Evolutionary conservation across 2,797 vertebrate genomes (phyloP).

Genomic region (Staurois parvus): DNA sequence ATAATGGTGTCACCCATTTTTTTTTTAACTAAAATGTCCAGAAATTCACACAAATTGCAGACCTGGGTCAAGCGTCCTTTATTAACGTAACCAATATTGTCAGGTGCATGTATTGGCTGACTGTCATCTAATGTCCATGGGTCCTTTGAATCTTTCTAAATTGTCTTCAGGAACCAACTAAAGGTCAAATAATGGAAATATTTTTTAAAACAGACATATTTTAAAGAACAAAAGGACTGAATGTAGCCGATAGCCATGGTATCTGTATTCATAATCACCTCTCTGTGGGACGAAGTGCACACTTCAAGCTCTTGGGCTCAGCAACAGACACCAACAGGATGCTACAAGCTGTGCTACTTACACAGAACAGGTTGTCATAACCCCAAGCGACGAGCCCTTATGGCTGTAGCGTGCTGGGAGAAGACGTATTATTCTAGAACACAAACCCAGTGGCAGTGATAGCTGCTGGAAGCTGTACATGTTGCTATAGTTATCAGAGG

Average conservation of each 20-base stretch:
- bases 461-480: slow-evolving; percentile 20
- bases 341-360: slow-evolving; percentile 26
- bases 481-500: slow-evolving; percentile 23
- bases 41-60: no score
- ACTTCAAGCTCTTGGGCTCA: neutral
- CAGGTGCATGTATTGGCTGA: neutral
- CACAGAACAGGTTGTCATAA: slow-evolving; percentile 31
- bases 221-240: neutral
- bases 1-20: no score
- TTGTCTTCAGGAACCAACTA: neutral
- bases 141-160: neutral
- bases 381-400: neutral
- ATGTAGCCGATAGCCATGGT: neutral
- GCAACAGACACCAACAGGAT: slow-evolving; percentile 26
- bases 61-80: no score
- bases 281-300: slow-evolving; percentile 1
- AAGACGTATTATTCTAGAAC: neutral
- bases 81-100: neutral
- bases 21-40: no score
- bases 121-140: neutral
- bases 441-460: neutral
- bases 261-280: neutral
- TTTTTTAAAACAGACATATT: no score
- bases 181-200: neutral
- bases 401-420: slow-evolving; percentile 17